Percentiles rank a stretch among this genome's conserved stretches.
Conservation (phyloP, 1,140 invertebrate species). For the Monomorium pharaonis region DNA sequence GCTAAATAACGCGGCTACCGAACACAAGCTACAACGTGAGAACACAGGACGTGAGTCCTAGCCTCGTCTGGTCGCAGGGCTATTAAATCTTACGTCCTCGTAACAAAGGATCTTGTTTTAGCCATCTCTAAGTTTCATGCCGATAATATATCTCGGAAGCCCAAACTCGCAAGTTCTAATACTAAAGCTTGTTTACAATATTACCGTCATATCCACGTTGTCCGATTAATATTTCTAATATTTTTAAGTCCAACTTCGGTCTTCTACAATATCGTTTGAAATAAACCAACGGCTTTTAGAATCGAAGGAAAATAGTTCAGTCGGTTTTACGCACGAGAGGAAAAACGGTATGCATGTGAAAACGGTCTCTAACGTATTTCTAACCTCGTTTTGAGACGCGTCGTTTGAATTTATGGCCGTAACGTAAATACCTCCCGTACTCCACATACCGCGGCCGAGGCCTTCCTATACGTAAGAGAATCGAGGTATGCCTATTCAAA, state of each 20-base stretch:
- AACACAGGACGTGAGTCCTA: background rate
- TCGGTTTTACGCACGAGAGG: slow-evolving; percentile 14
- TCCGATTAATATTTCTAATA: background rate
- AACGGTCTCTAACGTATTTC: slow-evolving; percentile 65
- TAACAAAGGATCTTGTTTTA: slow-evolving; percentile 26
- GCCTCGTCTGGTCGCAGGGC: background rate
- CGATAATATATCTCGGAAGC: background rate
- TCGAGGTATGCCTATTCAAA: slow-evolving; percentile 69
- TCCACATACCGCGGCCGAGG: slow-evolving; percentile 65
- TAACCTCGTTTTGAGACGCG: slow-evolving; percentile 72
- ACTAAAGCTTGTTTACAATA: background rate
- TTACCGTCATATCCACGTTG: too few species aligned
- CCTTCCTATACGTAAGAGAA: slow-evolving; percentile 62
- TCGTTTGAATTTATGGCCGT: slow-evolving; percentile 70
- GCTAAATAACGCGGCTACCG: slow-evolving; percentile 35
- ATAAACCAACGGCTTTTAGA: background rate
- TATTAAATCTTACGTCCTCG: slow-evolving; percentile 26
- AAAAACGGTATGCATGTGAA: slow-evolving; percentile 62
- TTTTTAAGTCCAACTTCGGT: background rate
- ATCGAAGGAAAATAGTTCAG: background rate
- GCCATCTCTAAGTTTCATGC: background rate
- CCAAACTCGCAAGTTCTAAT: background rate
- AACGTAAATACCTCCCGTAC: slow-evolving; percentile 71
- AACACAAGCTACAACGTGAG: slow-evolving; percentile 25
- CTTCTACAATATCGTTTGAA: background rate